Evolutionary conservation across 1,140 invertebrate species (phyloP), one percentile per base, ranked within the genome.

Genomic region (Bradynema listronoti): DNA sequence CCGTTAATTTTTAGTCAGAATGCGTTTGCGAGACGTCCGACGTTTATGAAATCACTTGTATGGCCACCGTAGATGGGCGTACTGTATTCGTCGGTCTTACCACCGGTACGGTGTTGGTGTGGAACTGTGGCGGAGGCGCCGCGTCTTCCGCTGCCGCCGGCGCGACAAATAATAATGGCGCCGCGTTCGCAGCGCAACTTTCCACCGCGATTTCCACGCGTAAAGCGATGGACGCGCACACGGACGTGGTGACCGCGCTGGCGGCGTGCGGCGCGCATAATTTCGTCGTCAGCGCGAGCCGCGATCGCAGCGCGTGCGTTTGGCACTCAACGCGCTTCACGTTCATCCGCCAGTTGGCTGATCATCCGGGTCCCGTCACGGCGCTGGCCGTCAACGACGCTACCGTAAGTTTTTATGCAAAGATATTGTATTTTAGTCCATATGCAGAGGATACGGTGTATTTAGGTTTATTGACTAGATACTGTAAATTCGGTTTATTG

Each of bases 301-400:
- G 91, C 58, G 94, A 98, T 82, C 85, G 87, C 6, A 91, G 89
- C 0, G 90, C 89, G 50, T 92, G 98, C 65, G 85, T 97, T 55
- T 97, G 94, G 94, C 93, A 98, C 79, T 84, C 96, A 66, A 90
- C 90, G 33, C 82, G 89, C 14, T 87, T 93, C 54, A 83, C 87
- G 32, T 96, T 93, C 79, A 90, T 98, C 7, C 81, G 91, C 5
- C 94, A 98, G 79, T 81, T 98, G 29, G 80, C 84, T 19, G 85
- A 84, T 22, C 76, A 80, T 72, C 60, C 71, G 14, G 88, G 86
- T 29, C 89, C 94, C 0, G 87, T 99, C 4, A 89, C 92, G 32
- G 91, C 93, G n/a, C 86, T 97, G 14, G 88, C 89, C 34, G 89
- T 98, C 50, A 97, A 98, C 80, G 92, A 98, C 78, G 81, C n/a